A percentile compares a stretch with the other conserved stretches of the same genome.
These are phyloP conservation scores for Charina bottae DNA, from an alignment of 2,113 vertebrate species.

Conservation along the genomic window DNA sequence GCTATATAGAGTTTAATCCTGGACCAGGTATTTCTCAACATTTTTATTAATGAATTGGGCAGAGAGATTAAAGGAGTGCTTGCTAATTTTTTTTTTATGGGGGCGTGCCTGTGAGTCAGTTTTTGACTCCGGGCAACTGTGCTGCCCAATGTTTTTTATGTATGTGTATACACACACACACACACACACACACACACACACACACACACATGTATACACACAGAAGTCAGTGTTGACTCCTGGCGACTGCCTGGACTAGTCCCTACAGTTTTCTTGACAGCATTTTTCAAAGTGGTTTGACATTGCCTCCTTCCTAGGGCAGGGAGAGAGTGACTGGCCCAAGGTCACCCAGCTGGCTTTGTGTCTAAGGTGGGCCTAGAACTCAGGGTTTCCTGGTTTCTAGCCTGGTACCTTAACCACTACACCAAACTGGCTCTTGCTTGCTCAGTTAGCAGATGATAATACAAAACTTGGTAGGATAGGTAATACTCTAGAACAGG, in stretches of 20 bases:
- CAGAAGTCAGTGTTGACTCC: no score
- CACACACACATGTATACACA: no score
- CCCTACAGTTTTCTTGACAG: background rate
- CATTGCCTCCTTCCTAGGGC: background rate
- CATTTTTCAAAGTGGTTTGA: background rate
- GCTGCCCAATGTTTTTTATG: no score
- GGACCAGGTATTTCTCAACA: no score
- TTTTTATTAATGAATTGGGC: no score
- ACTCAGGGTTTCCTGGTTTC: background rate
- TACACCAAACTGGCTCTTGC: background rate
- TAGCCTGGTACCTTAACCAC: background rate
- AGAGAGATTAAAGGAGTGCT: background rate
- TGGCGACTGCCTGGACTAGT: no score
- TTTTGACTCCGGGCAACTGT: no score
- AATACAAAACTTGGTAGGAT: background rate
- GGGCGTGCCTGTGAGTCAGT: no score
- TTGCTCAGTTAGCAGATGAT: background rate
- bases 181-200: no score
- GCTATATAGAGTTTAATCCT: no score
- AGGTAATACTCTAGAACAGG: background rate
- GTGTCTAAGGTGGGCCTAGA: background rate
- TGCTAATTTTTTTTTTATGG: background rate
- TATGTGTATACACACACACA: no score
- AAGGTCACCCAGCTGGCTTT: background rate
- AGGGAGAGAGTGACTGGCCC: background rate